Evolutionary conservation across 2,888 invertebrate species (phyloP).

Genomic region (Morpho helenor): DNA sequence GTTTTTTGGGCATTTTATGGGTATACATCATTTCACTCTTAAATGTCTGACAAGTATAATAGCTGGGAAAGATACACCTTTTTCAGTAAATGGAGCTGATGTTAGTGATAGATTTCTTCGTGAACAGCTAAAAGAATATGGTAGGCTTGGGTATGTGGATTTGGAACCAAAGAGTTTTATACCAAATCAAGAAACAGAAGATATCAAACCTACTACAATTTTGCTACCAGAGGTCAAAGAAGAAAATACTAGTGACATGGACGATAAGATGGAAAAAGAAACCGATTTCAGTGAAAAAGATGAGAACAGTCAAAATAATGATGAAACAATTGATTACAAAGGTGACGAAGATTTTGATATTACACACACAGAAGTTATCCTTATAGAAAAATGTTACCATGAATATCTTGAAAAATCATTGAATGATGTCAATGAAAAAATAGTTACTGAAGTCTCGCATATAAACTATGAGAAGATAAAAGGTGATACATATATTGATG

Average conservation of each 20-base stretch:
- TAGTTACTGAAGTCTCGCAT: conserved; percentile 46
- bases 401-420: conserved; percentile 53
- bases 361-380: conserved; percentile 62
- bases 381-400: conserved; percentile 61
- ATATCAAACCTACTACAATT: conserved; percentile 29
- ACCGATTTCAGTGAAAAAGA: conserved; percentile 24
- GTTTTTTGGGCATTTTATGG: conserved; percentile 68
- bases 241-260: conserved; percentile 33
- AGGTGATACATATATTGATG: conserved; percentile 37
- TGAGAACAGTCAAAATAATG: conserved; percentile 21
- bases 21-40: conserved; percentile 65
- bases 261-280: conserved; percentile 25
- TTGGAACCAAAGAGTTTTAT: conserved; percentile 36
- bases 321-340: conserved; percentile 42
- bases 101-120: conserved; percentile 57
- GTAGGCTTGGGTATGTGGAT: conserved; percentile 55
- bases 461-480: conserved; percentile 48
- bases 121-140: conserved; percentile 47
- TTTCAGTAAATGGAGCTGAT: conserved; percentile 60
- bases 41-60: conserved; percentile 62
- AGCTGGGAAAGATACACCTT: conserved; percentile 57
- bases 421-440: conserved; percentile 44
- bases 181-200: conserved; percentile 12
- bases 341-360: conserved; percentile 70
- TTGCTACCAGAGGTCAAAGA: conserved; percentile 44